Base-by-base conservation (phyloP, 2,797 vertebrate genomes). In the Glyptemys insculpta region DNA sequence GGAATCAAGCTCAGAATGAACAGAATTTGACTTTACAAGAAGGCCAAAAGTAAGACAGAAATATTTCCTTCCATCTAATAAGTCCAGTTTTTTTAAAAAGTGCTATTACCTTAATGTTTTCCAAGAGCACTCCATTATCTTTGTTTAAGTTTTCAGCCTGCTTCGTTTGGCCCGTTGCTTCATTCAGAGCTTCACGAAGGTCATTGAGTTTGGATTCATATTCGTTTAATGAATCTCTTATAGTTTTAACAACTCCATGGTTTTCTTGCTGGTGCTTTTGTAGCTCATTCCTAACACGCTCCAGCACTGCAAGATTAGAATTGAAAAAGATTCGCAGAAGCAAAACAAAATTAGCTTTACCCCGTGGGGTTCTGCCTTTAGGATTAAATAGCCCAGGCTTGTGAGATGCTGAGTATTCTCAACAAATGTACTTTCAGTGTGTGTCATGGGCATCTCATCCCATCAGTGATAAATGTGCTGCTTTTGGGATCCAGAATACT, bases 161-260 rank as follows among this genome's bases (percentile, higher is more conserved):
- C 94, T 99, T 98, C 88, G 99, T 97, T 85, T 98, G 97, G 72
- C 98, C 95, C 0, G 41, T 90, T 0, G 99, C 99, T 54, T 99
- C 97, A 92, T 98, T 98, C 81, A 99, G 97, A 76, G 98, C 97
- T 49, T 98, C 93, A 9, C 97, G 98, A 87, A 99, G 98, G 80
- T 99, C 99, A 92, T 97, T 97, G 86, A 99, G 98, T 97, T 99
- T 99, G 93, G 96, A 97, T 83, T 99, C 98, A 5, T 99, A 99
- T 74, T 98, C 96, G 34, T 97, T 98, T 97, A 99, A 95, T 5
- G 98, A 98, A 29, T 96, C 97, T 37, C 83, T 98, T 31, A 99
- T 97, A 85, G 85, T 98, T 89, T 98, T 97, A 18, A 98, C 98
- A 12, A 98, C 97, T 0, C 96, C 98, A 5, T 98, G 96, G 68